Percentiles rank a stretch among this genome's conserved stretches.
phyloP scores from a whole-genome alignment of 2,888 invertebrate species.

The Litoditis marina region DNA sequence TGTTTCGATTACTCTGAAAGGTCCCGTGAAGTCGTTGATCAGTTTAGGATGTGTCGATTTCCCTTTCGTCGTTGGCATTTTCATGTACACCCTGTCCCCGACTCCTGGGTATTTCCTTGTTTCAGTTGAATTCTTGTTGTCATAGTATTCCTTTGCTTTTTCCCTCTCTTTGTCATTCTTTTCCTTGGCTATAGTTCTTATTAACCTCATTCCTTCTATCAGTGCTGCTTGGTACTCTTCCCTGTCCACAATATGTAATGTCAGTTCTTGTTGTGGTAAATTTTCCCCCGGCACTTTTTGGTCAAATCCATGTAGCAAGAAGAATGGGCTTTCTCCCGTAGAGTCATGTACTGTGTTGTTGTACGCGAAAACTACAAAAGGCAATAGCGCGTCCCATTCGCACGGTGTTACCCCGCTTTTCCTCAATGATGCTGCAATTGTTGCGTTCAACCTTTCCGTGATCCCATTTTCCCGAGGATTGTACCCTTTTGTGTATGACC shows the following conservation, averaged over 20 bases:
- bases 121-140: conserved; percentile 13
- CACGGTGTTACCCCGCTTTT: conserved; percentile 7
- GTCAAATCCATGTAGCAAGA: conserved; percentile 22
- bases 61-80: conserved; percentile 11
- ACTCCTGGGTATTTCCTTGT: conserved; percentile 1
- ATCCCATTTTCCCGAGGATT: conserved; percentile 29
- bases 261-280: not conserved
- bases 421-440: conserved; percentile 17
- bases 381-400: conserved; percentile 30
- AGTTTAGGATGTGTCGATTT: conserved; percentile 7
- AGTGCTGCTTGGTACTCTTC: conserved; percentile 16
- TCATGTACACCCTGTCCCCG: conserved; percentile 10
- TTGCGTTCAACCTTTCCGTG: conserved; percentile 27
- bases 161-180: conserved; percentile 12
- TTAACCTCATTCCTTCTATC: not conserved
- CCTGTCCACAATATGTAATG: not conserved
- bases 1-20: conserved; percentile 3
- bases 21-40: conserved; percentile 7
- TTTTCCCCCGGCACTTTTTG: not conserved
- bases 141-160: conserved; percentile 10
- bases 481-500: conserved; percentile 23
- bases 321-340: conserved; percentile 23
- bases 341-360: conserved; percentile 20
- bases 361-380: conserved; percentile 29
- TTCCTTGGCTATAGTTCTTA: conserved; percentile 5